Percentiles rank a stretch among this genome's conserved stretches.
phyloP scores from a whole-genome alignment of 2,113 vertebrate genomes.

The Falco punctatus region DNA sequence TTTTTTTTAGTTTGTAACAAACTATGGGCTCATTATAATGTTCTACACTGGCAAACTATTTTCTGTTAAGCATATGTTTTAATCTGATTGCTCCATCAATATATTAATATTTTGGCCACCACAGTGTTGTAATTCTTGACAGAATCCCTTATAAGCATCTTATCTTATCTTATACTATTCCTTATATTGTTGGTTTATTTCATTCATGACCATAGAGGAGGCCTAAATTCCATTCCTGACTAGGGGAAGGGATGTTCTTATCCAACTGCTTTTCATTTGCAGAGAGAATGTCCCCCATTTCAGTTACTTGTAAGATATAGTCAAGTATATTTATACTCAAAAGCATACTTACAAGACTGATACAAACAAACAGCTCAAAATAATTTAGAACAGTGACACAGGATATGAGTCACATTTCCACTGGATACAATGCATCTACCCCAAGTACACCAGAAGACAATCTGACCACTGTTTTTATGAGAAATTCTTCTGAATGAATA shows the following conservation, averaged over 20 bases:
- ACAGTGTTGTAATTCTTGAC: not conserved
- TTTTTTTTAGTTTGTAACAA: not conserved
- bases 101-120: not conserved
- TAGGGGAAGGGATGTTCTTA: not conserved
- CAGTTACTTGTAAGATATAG: not conserved
- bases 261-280: not conserved
- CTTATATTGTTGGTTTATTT: not conserved
- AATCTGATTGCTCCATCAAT: not conserved
- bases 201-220: not conserved
- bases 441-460: not conserved
- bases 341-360: not conserved
- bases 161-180: no score
- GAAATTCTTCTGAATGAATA: not conserved
- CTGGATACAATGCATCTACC: not conserved
- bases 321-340: not conserved
- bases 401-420: not conserved
- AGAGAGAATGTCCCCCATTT: not conserved
- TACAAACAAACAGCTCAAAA: not conserved
- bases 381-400: not conserved
- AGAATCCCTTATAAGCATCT: not conserved
- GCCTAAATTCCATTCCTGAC: not conserved
- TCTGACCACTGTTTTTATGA: not conserved
- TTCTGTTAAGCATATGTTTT: not conserved
- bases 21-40: not conserved
- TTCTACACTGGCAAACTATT: not conserved